Evolutionary conservation across 92 coral and sea anemone genomes (phyloP).

Genomic region (Umimayanthus kanabou): DNA sequence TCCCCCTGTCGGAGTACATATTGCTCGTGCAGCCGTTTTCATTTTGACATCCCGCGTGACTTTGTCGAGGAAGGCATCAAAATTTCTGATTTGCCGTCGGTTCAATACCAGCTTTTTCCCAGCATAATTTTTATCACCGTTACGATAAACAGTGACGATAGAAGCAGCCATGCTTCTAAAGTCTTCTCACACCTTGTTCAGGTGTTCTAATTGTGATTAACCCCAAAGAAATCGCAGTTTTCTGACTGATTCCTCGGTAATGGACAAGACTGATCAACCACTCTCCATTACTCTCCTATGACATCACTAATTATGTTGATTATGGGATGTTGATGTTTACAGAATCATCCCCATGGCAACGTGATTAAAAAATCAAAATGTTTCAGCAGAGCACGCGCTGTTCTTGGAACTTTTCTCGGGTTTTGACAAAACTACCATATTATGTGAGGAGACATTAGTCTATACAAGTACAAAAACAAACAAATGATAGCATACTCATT

Average conservation of each 20-base stretch:
- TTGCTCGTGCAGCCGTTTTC: constrained; percentile 32
- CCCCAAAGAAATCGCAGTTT: background rate
- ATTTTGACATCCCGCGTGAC: constrained; percentile 39
- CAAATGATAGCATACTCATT: too few species aligned
- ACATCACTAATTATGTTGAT: constrained; percentile 35
- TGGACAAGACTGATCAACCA: background rate
- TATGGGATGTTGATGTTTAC: constrained; percentile 36
- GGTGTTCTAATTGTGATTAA: background rate
- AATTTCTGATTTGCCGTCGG: constrained; percentile 39
- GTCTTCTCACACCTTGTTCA: background rate
- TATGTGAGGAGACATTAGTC: too few species aligned
- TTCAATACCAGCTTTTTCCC: constrained; percentile 39
- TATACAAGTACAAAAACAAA: too few species aligned
- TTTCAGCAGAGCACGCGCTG: too few species aligned
- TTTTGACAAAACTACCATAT: too few species aligned
- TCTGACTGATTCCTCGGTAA: background rate
- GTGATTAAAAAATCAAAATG: background rate
- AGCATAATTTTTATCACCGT: constrained; percentile 36
- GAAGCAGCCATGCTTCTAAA: constrained; percentile 33
- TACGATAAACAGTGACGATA: constrained; percentile 36
- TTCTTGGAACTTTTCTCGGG: too few species aligned
- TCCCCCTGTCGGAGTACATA: constrained; percentile 36
- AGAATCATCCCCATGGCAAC: constrained; percentile 22
- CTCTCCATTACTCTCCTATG: background rate
- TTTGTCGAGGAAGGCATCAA: constrained; percentile 42